Conservation (phyloP, 2,888 invertebrate species). For the Sclerodermus sp. region DNA sequence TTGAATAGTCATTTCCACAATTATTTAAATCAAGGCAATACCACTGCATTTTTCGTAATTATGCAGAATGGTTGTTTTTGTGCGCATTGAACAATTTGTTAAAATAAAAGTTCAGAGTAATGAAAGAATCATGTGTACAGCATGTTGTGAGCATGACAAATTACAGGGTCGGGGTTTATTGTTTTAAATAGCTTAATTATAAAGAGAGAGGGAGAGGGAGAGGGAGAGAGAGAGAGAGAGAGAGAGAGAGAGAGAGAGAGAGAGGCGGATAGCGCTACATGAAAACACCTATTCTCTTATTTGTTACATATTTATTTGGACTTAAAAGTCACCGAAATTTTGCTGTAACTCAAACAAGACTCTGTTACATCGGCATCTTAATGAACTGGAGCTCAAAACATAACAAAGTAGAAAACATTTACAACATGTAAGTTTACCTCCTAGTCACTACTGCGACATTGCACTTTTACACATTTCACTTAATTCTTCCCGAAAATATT, state of each 20-base stretch:
- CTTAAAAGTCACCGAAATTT: conserved; percentile 58
- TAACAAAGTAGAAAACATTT: conserved; percentile 56
- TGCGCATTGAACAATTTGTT: too few relatives aligned
- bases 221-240: not conserved
- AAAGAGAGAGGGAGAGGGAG: not conserved
- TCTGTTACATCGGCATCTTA: conserved; percentile 58
- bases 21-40: too few relatives aligned
- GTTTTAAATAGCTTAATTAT: too few relatives aligned
- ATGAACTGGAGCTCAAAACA: conserved; percentile 58
- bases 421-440: conserved; percentile 54
- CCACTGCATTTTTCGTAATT: conserved; percentile 14
- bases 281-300: conserved; percentile 51
- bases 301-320: conserved; percentile 58
- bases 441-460: not conserved
- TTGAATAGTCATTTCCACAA: too few relatives aligned
- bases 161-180: too few relatives aligned
- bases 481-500: conserved; percentile 11
- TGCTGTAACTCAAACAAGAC: conserved; percentile 58
- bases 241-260: too few relatives aligned
- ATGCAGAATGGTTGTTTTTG: too few relatives aligned
- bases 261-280: conserved; percentile 19
- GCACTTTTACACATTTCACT: not conserved
- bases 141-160: too few relatives aligned
- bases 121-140: too few relatives aligned
- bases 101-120: too few relatives aligned